Base-by-base conservation (phyloP, 1,140 invertebrate genomes). In the Euschistus heros region DNA sequence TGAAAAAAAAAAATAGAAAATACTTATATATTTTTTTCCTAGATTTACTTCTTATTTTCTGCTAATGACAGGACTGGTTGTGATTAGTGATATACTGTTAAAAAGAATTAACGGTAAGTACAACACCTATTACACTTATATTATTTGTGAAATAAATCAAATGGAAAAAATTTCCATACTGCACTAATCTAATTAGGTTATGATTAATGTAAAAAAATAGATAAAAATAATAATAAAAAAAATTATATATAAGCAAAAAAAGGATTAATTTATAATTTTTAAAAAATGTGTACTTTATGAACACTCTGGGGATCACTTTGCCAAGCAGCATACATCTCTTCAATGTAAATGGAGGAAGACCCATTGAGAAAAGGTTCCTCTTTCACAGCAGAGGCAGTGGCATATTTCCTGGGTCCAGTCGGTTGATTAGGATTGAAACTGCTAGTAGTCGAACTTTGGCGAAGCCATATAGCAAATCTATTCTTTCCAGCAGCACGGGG, bases 261-360 rank as follows among this genome's bases (percentile, higher is more conserved):
- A 52, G 18, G 18, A 10, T 52, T 10, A 46, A 46, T 18, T 20
- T 24, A 5, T 20, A 10, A 52, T 10, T 52, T 2, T 52, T 5
- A 52, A 24, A 1, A 20, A 26, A 30, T 7, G 2, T 13, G 87
- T 78, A 97, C 94, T 73, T 91, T 87, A 78, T 99, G 97, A 47
- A 99, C 97, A 75, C 91, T 94, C 70, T 84, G 84, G 30, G 97
- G 96, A 81, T 99, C 93, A 71, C 86, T 82, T 62, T 94, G 78
- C 97, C 97, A 99, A 55, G 90, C 81, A 77, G 94, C 93, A 80
- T 97, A 99, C 94, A 99, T 98, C 78, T 97, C 94, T 77, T 99
- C 97, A 64, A 99, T 90, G 77, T 99, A 99, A 7, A 88, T 87
- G 18, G 90, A 91, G 54, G 89, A 91, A 73, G 89, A 91, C 67